phyloP scores from a whole-genome alignment of 2,888 invertebrate genomes.

The Lepidochitona cinerea region DNA sequence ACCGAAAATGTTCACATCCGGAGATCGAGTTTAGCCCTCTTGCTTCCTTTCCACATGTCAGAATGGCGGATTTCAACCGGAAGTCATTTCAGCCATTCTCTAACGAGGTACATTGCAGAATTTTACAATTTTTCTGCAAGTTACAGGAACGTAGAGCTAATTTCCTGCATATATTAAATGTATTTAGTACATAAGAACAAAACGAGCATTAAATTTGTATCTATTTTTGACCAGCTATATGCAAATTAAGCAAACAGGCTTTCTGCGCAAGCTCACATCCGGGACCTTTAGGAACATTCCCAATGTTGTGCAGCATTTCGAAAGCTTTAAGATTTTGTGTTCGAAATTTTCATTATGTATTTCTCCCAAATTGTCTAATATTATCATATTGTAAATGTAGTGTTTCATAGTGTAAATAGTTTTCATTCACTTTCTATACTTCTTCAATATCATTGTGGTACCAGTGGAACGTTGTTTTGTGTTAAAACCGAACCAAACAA shows the following conservation, averaged over 20 bases:
- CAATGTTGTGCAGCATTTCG: constrained; percentile 41
- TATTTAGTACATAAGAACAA: too few relatives aligned
- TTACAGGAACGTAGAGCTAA: too few relatives aligned
- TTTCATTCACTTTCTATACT: not conserved
- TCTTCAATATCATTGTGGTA: not conserved
- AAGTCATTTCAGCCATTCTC: too few relatives aligned
- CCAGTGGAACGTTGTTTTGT: not conserved
- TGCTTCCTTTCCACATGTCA: too few relatives aligned
- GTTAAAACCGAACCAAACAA: not conserved
- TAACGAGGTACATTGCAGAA: too few relatives aligned
- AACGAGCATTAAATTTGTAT: too few relatives aligned
- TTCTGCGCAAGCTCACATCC: constrained; percentile 44
- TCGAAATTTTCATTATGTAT: constrained; percentile 2
- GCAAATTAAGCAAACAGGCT: not conserved
- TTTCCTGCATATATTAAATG: too few relatives aligned
- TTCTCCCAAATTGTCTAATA: constrained; percentile 4
- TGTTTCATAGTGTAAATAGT: constrained; percentile 2
- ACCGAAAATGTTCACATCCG: too few relatives aligned
- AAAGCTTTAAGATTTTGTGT: constrained; percentile 15
- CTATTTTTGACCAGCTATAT: constrained; percentile 17
- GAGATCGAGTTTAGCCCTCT: too few relatives aligned
- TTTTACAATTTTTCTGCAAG: too few relatives aligned
- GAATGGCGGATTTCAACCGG: too few relatives aligned
- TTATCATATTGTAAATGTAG: not conserved
- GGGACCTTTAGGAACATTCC: constrained; percentile 40